phyloP scores from a whole-genome alignment of 2,888 invertebrate species.

The Lissonota sp. region DNA sequence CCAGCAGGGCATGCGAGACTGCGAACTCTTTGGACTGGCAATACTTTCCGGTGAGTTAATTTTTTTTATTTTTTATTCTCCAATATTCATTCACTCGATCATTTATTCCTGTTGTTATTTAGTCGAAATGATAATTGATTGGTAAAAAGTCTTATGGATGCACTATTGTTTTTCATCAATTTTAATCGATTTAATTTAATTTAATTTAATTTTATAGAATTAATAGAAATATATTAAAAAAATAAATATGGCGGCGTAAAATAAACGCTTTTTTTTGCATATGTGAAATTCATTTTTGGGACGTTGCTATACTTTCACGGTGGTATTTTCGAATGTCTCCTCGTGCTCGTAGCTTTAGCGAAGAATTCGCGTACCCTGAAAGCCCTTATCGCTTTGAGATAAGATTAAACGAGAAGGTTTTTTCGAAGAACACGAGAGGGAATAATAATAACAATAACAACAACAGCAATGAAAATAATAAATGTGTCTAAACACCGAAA shows the following conservation, averaged over 20 bases:
- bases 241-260: too few species aligned
- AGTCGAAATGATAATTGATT: too few species aligned
- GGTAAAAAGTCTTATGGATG: too few species aligned
- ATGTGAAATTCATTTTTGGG: too few species aligned
- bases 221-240: too few species aligned
- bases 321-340: not conserved
- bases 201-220: too few species aligned
- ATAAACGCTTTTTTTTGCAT: too few species aligned
- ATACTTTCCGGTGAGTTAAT: slow-evolving; percentile 91
- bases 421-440: not conserved
- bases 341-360: slow-evolving; percentile 9
- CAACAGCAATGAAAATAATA: slow-evolving; percentile 6
- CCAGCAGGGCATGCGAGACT: slow-evolving; percentile 93
- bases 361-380: slow-evolving; percentile 24
- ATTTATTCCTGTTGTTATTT: not conserved
- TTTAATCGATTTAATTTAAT: too few species aligned
- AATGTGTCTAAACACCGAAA: too few species aligned
- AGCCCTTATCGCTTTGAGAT: slow-evolving; percentile 16
- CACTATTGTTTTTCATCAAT: too few species aligned
- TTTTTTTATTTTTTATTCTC: not conserved
- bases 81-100: not conserved
- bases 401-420: not conserved
- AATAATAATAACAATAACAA: slow-evolving; percentile 19
- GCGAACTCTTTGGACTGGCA: slow-evolving; percentile 94
- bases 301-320: too few species aligned